phyloP scores from a whole-genome alignment of 2,888 invertebrate genomes.

The Lycaena phlaeas region DNA sequence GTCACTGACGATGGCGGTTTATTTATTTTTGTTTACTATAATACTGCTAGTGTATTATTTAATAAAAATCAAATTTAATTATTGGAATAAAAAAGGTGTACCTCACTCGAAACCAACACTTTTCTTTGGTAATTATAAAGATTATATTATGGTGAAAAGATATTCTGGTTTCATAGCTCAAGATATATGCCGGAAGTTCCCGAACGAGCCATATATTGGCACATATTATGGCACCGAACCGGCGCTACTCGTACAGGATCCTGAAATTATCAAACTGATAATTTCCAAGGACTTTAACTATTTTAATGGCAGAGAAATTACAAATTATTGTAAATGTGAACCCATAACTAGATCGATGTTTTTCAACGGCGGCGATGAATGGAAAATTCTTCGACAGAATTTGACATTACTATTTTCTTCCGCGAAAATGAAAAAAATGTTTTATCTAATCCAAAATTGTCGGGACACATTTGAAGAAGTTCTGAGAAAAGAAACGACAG shows the following conservation, averaged over 20 bases:
- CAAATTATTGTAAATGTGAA: slow-evolving; percentile 33
- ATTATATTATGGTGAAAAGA: slow-evolving; percentile 31
- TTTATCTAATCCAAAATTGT: slow-evolving; percentile 37
- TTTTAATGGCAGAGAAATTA: slow-evolving; percentile 40
- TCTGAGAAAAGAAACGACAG: slow-evolving; percentile 24
- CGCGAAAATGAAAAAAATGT: slow-evolving; percentile 52
- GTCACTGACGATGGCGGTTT: no score
- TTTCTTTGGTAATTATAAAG: slow-evolving; percentile 41
- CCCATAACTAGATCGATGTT: slow-evolving; percentile 33
- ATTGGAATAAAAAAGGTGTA: slow-evolving; percentile 39
- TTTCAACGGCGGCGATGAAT: slow-evolving; percentile 36
- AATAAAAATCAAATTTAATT: slow-evolving; percentile 28
- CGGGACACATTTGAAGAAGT: slow-evolving; percentile 29
- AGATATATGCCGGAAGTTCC: slow-evolving; percentile 34
- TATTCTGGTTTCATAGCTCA: slow-evolving; percentile 24
- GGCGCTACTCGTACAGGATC: slow-evolving; percentile 40
- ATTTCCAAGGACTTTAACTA: slow-evolving; percentile 44
- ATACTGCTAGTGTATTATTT: slow-evolving; percentile 18
- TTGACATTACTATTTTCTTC: slow-evolving; percentile 44
- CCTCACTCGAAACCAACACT: slow-evolving; percentile 28
- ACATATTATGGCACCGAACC: slow-evolving; percentile 45
- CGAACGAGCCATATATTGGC: slow-evolving; percentile 37
- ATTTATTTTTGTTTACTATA: neutral
- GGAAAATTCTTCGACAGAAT: slow-evolving; percentile 47
- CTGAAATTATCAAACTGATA: slow-evolving; percentile 37